Conservation (phyloP, 1,140 invertebrate genomes). For the Drosophila teissieri region DNA sequence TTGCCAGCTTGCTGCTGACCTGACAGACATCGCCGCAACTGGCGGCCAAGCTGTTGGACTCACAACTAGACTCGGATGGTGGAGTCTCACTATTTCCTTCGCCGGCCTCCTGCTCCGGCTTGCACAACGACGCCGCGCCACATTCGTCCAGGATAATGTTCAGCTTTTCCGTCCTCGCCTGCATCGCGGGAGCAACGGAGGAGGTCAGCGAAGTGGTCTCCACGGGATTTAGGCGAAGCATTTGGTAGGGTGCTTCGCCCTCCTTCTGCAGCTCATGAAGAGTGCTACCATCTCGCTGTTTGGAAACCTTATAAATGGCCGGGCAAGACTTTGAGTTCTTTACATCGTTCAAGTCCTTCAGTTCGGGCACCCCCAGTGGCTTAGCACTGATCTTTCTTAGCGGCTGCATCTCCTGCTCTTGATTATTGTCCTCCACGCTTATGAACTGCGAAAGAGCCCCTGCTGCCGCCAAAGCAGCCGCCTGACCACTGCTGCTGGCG, state of each 20-base stretch:
- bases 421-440: constrained; percentile 78
- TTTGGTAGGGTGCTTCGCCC: constrained; percentile 58
- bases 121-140: constrained; percentile 32
- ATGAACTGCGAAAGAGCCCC: constrained; percentile 50
- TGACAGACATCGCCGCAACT: constrained; percentile 41
- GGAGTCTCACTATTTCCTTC: constrained; percentile 8
- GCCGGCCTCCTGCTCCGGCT: constrained; percentile 5
- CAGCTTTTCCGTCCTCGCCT: constrained; percentile 61
- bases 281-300: constrained; percentile 74
- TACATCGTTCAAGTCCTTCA: constrained; percentile 72
- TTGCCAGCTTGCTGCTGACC: constrained; percentile 18
- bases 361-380: constrained; percentile 58
- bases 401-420: constrained; percentile 45
- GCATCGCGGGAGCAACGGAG: background rate
- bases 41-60: constrained; percentile 43
- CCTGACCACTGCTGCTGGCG: constrained; percentile 60
- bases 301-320: constrained; percentile 82
- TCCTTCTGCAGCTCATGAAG: constrained; percentile 71
- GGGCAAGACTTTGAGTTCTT: constrained; percentile 81
- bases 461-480: constrained; percentile 63
- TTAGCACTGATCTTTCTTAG: constrained; percentile 4
- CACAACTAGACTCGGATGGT: constrained; percentile 16
- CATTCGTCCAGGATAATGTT: constrained; percentile 77
- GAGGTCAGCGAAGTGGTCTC: constrained; percentile 49
- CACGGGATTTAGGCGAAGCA: constrained; percentile 68